Evolutionary conservation across 2,113 vertebrate genomes (phyloP).

Genomic region (Pitta sordida): DNA sequence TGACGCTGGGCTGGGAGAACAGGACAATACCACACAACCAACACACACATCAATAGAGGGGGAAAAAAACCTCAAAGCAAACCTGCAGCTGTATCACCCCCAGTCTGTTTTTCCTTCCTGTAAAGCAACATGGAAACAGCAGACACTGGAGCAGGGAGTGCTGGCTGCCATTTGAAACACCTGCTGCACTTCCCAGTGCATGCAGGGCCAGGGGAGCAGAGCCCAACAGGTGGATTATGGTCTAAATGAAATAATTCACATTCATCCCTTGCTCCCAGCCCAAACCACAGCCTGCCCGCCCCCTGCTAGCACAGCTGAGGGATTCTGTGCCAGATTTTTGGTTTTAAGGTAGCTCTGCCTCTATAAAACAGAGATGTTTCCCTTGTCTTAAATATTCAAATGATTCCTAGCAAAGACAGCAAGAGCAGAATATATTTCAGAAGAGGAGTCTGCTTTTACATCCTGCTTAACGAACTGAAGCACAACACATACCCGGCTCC

Average conservation of each 20-base stretch:
- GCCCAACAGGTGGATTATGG: neutral
- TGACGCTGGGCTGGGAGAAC: neutral
- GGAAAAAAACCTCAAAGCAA: neutral
- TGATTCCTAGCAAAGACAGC: neutral
- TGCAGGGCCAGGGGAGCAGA: rapidly evolving
- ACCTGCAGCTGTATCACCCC: neutral
- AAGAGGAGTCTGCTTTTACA: neutral
- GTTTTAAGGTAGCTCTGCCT: neutral
- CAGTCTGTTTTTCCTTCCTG: neutral
- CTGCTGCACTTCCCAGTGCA: neutral
- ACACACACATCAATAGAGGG: neutral
- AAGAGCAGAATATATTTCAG: neutral
- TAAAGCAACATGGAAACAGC: neutral
- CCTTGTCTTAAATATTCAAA: neutral
- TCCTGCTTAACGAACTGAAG: neutral
- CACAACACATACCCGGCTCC: neutral
- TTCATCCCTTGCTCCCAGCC: neutral
- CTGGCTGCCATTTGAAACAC: neutral
- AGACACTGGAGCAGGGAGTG: neutral
- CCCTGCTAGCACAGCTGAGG: neutral
- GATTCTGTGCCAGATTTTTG: neutral
- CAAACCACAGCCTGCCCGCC: neutral
- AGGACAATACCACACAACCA: rapidly evolving
- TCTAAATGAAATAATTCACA: neutral
- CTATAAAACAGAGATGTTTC: neutral